These are phyloP conservation scores for Colossoma macropomum DNA, from an alignment of 2,113 vertebrate genomes.

Conservation along the genomic window DNA sequence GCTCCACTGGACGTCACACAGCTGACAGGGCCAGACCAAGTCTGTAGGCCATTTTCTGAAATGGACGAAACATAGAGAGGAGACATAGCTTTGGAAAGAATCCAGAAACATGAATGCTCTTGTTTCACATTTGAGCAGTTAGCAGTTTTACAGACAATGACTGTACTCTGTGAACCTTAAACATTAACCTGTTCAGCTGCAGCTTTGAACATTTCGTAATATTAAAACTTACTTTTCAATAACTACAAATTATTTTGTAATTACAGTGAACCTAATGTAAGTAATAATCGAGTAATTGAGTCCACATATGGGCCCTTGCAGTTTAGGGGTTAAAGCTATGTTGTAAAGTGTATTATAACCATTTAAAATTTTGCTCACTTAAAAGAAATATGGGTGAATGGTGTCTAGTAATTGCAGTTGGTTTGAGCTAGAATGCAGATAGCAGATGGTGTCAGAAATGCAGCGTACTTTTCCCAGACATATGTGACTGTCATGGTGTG, in stretches of 20 bases:
- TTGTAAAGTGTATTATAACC: too few relatives aligned
- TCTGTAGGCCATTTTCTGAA: slow-evolving; percentile 39
- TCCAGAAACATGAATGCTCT: background rate
- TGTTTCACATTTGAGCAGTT: background rate
- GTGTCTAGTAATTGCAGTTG: background rate
- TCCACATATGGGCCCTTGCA: background rate
- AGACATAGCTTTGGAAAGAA: background rate
- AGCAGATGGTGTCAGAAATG: background rate
- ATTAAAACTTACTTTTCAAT: too few relatives aligned
- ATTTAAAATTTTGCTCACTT: too few relatives aligned
- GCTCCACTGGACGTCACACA: slow-evolving; percentile 24
- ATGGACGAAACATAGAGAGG: slow-evolving; percentile 23
- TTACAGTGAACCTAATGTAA: background rate
- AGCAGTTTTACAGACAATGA: background rate
- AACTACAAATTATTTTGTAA: background rate
- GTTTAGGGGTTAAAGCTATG: background rate
- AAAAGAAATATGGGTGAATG: background rate
- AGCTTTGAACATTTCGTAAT: too few relatives aligned
- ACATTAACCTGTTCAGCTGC: background rate
- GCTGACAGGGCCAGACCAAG: slow-evolving; percentile 35
- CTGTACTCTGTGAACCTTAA: background rate
- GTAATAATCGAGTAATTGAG: background rate
- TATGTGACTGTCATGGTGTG: too few relatives aligned
- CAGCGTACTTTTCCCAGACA: too few relatives aligned
- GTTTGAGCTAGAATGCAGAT: background rate